Base-by-base conservation (phyloP, 1,140 invertebrate genomes). In the Hylaeus volcanicus region DNA sequence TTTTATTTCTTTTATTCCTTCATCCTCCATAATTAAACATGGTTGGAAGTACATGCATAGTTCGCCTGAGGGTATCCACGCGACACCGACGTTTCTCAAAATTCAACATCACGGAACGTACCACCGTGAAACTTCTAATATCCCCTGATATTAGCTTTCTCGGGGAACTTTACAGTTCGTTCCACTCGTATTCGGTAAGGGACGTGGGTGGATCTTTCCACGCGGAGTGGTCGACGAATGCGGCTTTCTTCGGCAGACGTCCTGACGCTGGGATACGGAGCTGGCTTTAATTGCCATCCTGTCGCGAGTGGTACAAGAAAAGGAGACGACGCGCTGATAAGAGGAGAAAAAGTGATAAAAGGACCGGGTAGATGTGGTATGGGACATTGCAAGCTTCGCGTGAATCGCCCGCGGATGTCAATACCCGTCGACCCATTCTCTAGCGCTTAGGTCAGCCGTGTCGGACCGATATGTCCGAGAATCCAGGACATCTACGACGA, bases 301-400 rank as follows among this genome's bases (percentile, higher is more conserved):
- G 51, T n/a, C 60, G 61, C 61, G 56, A 68, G 41, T 12, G 39
- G 37, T 3, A 39, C 12, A 58, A 70, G 43, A 51, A 4, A 45
- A 51, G 39, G 60, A 48, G 63, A 81, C 69, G 85, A 85, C 74
- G 55, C 63, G 43, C 26, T 53, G 83, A 85, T 85, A 85, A 81
- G 53, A 43, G 6, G 15, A 56, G 53, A 60, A 65, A 77, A 64
- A 63, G 74, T 69, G 58, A 73, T 45, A 63, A 73, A 81, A 9
- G 15, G 5, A 43, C 3, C 41, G 8, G n/a, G 39, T 51, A 51
- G 74, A 66, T 5, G 41, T 15, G 39, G 26, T 39, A 37, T 4
- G 8, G 5, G 41, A 45, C 14, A 48, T 2, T 9, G 43, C 4
- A n/a, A 41, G 41, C 12, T n/a, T 11, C 15, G 43, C 65, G 65